Evolutionary conservation across 2,888 invertebrate genomes (phyloP), one percentile per base, ranked within the genome.

Genomic region (Tachystola acroxantha): DNA sequence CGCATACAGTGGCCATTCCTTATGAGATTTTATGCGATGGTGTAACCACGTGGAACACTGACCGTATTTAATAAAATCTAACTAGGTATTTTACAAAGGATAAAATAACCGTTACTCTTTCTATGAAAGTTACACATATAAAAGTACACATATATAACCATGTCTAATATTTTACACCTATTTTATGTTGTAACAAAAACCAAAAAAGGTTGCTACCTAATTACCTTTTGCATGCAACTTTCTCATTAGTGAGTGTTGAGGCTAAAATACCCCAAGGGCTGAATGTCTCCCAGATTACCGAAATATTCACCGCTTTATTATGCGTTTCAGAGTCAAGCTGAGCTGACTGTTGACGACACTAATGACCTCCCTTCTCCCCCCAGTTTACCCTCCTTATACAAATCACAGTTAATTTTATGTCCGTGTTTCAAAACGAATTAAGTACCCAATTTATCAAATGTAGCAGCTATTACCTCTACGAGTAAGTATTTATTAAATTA

Each of bases 361-460:
- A 26, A 25, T 20, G 25, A 13, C 25, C 25, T 13, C 25, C 14
- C 10, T 24, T n/a, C 19, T 1, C 11, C 25, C 32, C 26, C 12
- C 32, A 31, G 31, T 31, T 37, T 20, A 32, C 34, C 36, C 20
- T 11, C 32, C 11, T 22, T 11, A 38, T 34, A 35, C 34, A 31
- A 42, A 47, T 46, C 37, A 42, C 43, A 43, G 43, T 43, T 50
- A 45, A 47, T 31, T 40, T 37, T 12, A 16, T 14, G 32, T 39
- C 28, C 36, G 36, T 41, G 40, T 45, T 36, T 25, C 30, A 27
- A 37, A 40, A 10, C 20, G 38, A 30, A 43, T 33, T 31, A 28
- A 10, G 10, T 28, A 20, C 37, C 32, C 26, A 37, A 37, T 37
- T 37, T 37, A n/a, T 37, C 37, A 37, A 22, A 19, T 10, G 32